Percentiles rank a stretch among this genome's conserved stretches.
Evolutionary conservation across 1,140 invertebrate genomes (phyloP).

Genomic region (Drosophila pandora): DNA sequence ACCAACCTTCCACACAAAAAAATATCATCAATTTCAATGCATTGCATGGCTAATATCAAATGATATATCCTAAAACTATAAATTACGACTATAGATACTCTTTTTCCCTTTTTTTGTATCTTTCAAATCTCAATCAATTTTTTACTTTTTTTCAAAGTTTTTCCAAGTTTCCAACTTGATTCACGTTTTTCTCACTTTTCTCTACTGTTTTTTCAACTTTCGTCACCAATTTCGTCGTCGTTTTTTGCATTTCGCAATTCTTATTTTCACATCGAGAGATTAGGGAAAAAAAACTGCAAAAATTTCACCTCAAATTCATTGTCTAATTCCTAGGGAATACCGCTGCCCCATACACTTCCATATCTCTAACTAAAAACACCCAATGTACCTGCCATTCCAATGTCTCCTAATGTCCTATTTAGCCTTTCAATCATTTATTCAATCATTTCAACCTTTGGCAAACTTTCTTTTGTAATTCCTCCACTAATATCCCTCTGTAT

Average conservation of each 20-base stretch:
- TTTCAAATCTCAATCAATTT: neutral
- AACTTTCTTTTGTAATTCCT: neutral
- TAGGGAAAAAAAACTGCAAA: constrained; percentile 3
- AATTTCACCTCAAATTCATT: constrained; percentile 46
- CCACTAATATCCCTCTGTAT: neutral
- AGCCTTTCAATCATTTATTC: neutral
- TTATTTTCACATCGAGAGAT: neutral
- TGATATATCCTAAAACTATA: constrained; percentile 13
- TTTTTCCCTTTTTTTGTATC: too few species aligned
- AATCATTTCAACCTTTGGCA: neutral
- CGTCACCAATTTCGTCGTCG: neutral
- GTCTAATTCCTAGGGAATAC: constrained; percentile 41
- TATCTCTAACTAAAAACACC: constrained; percentile 15
- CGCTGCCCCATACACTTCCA: constrained; percentile 6
- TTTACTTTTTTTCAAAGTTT: too few species aligned
- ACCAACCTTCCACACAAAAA: constrained; percentile 4
- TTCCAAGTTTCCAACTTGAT: too few species aligned
- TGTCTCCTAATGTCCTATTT: constrained; percentile 6
- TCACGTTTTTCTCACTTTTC: too few species aligned
- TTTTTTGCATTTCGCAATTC: neutral
- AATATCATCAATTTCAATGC: constrained; percentile 54
- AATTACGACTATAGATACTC: constrained; percentile 3
- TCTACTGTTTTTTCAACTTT: neutral
- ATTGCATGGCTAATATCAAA: constrained; percentile 52
- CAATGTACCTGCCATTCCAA: constrained; percentile 40